These are phyloP conservation scores for Erpornis zantholeuca DNA, from an alignment of 2,113 vertebrate genomes.

Conservation along the genomic window DNA sequence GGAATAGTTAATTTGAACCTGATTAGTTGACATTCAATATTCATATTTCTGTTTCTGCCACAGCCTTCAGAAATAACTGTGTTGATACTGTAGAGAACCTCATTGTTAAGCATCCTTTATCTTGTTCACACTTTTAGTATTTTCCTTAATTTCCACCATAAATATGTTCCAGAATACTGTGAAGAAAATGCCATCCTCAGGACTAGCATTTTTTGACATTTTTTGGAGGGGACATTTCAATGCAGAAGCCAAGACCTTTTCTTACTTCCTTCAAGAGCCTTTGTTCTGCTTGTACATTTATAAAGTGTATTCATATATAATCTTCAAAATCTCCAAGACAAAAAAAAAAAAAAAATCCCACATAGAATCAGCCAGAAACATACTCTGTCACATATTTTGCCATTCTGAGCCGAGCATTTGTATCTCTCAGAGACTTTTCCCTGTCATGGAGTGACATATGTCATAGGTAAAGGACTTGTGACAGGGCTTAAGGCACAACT, in stretches of 20 bases:
- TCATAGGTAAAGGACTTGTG: not conserved
- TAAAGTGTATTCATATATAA: not conserved
- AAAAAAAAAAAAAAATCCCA: too few relatives aligned
- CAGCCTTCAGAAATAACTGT: not conserved
- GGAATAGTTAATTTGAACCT: not conserved
- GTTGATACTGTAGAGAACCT: not conserved
- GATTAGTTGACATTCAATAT: not conserved
- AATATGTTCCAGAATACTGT: not conserved
- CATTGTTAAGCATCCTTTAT: not conserved
- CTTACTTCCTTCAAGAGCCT: not conserved
- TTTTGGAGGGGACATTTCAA: not conserved
- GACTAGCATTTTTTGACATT: not conserved
- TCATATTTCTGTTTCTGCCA: not conserved
- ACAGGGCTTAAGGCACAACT: not conserved
- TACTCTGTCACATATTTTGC: not conserved
- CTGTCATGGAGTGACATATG: not conserved
- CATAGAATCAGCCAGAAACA: not conserved
- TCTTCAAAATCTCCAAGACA: not conserved
- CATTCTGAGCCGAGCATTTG: not conserved
- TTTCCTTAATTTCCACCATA: not conserved
- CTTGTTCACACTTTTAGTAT: not conserved
- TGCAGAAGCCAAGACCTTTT: not conserved
- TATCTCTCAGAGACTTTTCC: not conserved
- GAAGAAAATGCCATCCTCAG: not conserved
- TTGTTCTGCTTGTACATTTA: not conserved